These are phyloP conservation scores for Macropus fuliginosus DNA, from an alignment of 2,797 vertebrate genomes.

Conservation along the genomic window DNA sequence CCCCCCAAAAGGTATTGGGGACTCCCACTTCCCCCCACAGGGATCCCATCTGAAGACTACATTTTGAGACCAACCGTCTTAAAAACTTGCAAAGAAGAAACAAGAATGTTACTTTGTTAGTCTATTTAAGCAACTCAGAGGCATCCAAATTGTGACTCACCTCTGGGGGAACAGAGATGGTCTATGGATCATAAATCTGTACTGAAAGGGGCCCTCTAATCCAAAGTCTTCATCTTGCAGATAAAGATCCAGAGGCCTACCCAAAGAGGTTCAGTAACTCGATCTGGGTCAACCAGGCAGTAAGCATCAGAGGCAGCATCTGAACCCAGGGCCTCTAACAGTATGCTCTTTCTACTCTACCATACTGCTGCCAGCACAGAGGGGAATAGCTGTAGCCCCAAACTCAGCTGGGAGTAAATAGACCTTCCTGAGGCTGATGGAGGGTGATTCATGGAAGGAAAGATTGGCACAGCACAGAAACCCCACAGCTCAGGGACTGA, in stretches of 20 bases:
- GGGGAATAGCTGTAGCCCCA: constrained; percentile 39
- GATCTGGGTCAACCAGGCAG: neutral
- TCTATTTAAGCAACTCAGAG: constrained; percentile 59
- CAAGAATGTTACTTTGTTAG: constrained; percentile 69
- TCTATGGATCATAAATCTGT: neutral
- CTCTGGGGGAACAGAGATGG: constrained; percentile 49
- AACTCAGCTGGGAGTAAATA: neutral
- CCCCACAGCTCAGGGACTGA: constrained; percentile 4
- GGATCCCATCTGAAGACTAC: neutral
- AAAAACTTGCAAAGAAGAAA: neutral
- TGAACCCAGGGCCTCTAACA: neutral
- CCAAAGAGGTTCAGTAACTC: neutral
- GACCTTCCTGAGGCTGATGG: neutral
- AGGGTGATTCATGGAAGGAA: constrained; percentile 26
- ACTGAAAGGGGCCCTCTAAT: neutral
- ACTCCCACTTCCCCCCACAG: neutral
- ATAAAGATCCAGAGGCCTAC: neutral
- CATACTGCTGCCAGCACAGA: neutral
- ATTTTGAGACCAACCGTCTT: neutral
- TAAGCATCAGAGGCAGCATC: neutral
- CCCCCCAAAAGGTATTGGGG: neutral
- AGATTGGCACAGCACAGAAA: neutral
- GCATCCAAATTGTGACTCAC: constrained; percentile 72
- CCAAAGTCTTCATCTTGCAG: neutral
- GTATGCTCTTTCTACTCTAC: neutral